Conservation (phyloP, 2,113 vertebrate genomes). For the Apaloderma vittatum region DNA sequence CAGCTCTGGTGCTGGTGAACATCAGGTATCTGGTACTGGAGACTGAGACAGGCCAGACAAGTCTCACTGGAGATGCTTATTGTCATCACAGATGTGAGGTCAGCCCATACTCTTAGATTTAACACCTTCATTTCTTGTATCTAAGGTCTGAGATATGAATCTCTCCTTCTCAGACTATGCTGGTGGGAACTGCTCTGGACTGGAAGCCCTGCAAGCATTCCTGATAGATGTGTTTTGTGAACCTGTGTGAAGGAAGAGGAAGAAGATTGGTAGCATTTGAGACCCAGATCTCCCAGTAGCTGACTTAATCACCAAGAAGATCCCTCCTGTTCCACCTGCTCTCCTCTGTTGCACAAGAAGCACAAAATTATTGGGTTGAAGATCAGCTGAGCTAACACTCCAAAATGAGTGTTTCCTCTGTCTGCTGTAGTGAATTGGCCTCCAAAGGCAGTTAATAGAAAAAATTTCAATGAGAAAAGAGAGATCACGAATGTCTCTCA, state of each 20-base stretch:
- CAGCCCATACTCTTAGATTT: not conserved
- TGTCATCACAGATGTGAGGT: not conserved
- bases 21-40: not conserved
- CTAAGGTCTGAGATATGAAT: not conserved
- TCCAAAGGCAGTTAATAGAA: not conserved
- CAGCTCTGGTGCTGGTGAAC: not conserved
- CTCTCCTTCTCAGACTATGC: not conserved
- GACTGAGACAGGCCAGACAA: not conserved
- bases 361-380: not conserved
- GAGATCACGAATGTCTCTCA: not conserved
- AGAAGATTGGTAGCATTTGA: not conserved
- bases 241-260: not conserved
- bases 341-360: not conserved
- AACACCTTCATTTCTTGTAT: not conserved
- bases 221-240: not conserved
- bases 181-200: not conserved
- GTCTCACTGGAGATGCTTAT: not conserved
- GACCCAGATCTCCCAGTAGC: not conserved
- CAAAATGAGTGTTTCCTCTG: not conserved
- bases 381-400: not conserved
- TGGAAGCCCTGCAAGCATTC: not conserved
- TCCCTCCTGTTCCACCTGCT: not conserved
- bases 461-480: not conserved
- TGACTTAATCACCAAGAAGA: not conserved
- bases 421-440: not conserved